These are phyloP conservation scores for Cheilosia pagana DNA, from an alignment of 2,888 invertebrate genomes.

Conservation along the genomic window DNA sequence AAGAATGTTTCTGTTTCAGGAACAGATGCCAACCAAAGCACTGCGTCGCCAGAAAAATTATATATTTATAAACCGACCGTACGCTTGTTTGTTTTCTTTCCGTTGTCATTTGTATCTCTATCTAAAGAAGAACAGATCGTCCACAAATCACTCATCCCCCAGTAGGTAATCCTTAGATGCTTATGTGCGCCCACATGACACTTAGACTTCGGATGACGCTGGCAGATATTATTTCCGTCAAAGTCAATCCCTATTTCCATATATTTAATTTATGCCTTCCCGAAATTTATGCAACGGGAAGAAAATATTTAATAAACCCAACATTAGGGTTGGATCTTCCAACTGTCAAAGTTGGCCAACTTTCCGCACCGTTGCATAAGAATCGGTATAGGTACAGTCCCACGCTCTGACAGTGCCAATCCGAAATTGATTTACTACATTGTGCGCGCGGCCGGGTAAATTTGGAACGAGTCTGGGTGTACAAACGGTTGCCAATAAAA, in stretches of 20 bases:
- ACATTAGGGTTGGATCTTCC: background rate
- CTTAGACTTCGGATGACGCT: background rate
- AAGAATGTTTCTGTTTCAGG: constrained; percentile 7
- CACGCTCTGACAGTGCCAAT: constrained; percentile 14
- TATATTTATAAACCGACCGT: constrained; percentile 23
- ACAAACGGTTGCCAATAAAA: constrained; percentile 46
- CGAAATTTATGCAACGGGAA: background rate
- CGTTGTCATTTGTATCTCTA: background rate
- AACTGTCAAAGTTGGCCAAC: background rate
- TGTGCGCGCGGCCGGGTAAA: constrained; percentile 6
- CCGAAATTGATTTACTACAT: constrained; percentile 12
- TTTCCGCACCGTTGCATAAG: constrained; percentile 12
- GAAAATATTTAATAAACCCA: background rate
- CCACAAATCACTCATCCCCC: constrained; percentile 4
- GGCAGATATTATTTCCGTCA: no score
- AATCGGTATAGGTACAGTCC: background rate
- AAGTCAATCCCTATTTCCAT: no score
- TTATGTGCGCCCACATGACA: background rate
- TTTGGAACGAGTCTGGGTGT: constrained; percentile 12
- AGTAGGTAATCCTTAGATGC: background rate
- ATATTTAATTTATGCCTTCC: no score
- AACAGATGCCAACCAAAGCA: constrained; percentile 54
- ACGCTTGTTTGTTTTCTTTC: background rate
- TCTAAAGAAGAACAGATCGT: background rate
- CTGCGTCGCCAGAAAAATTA: constrained; percentile 37